Conservation (phyloP, 2,888 invertebrate species). For the Clostera curtula region DNA sequence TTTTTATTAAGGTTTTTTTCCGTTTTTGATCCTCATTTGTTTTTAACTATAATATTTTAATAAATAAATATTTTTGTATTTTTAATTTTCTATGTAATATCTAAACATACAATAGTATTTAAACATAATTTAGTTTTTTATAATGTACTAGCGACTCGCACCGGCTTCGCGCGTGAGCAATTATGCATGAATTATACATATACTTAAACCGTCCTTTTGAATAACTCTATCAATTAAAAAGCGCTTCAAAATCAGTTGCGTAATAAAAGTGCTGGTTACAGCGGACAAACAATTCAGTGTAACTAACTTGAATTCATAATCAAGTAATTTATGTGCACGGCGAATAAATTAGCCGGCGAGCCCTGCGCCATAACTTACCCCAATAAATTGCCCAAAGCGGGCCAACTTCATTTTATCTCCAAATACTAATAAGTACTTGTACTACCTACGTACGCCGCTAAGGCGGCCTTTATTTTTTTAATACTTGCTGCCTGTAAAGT, state of each 20-base stretch:
- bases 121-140: too few species aligned
- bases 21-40: slow-evolving; percentile 49
- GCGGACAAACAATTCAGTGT: slow-evolving; percentile 70
- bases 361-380: slow-evolving; percentile 74
- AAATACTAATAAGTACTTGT: slow-evolving; percentile 71
- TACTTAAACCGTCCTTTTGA: too few species aligned
- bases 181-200: too few species aligned
- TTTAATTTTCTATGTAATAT: too few species aligned
- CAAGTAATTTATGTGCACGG: slow-evolving; percentile 76
- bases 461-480: slow-evolving; percentile 46
- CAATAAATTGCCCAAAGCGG: slow-evolving; percentile 74
- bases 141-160: too few species aligned
- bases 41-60: too few species aligned
- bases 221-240: too few species aligned
- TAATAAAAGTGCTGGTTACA: slow-evolving; percentile 63
- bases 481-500: slow-evolving; percentile 49
- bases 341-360: slow-evolving; percentile 73
- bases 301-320: slow-evolving; percentile 74
- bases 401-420: slow-evolving; percentile 74
- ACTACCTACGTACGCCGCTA: slow-evolving; percentile 52
- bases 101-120: too few species aligned
- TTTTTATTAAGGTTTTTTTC: slow-evolving; percentile 61
- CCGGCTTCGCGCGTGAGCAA: too few species aligned
- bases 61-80: too few species aligned
- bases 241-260: too few species aligned